Percentiles rank a stretch among this genome's conserved stretches.
These are phyloP conservation scores for Hormiphora californensis DNA, from an alignment of 37 sponge, comb jelly and placozoan genomes.

Conservation along the genomic window DNA sequence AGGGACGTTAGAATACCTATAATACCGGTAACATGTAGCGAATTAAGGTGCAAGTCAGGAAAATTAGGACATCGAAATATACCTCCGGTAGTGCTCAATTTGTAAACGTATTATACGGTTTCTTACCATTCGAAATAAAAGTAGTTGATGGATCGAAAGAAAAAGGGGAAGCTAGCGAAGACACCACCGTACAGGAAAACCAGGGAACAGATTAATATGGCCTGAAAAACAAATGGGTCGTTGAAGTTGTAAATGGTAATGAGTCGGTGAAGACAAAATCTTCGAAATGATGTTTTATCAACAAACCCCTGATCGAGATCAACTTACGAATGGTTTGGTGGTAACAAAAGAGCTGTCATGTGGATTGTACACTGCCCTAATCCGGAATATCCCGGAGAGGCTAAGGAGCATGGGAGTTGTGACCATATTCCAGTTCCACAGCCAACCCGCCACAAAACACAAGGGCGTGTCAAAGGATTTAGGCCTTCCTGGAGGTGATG, in stretches of 20 bases:
- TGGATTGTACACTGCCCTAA: neutral
- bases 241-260: no score
- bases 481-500: neutral
- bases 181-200: neutral
- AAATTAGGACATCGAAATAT: no score
- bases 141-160: neutral
- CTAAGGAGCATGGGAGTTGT: neutral
- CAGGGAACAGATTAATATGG: no score
- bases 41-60: no score
- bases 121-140: neutral
- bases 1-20: no score
- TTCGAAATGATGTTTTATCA: no score
- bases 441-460: neutral
- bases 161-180: neutral
- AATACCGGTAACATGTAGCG: no score
- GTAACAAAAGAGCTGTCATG: neutral
- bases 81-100: no score
- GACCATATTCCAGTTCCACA: conserved; percentile 33
- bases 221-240: no score
- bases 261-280: no score
- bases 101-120: no score
- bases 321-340: neutral
- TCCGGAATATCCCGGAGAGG: neutral
- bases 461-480: neutral
- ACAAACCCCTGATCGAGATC: no score